Evolutionary conservation across 2,797 vertebrate species (phyloP).

Genomic region (Fringilla coelebs): DNA sequence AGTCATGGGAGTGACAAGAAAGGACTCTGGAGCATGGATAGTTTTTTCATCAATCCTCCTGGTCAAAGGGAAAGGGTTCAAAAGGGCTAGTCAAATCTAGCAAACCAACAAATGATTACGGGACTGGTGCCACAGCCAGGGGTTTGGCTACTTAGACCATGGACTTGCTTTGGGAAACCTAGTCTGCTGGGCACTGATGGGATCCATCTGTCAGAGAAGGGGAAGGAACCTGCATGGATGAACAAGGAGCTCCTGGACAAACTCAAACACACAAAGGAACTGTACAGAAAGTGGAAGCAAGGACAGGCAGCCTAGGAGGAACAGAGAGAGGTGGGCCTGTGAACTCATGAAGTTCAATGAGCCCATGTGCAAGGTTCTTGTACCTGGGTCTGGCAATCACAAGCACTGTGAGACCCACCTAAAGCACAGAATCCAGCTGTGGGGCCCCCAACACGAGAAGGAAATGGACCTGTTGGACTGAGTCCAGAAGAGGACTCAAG

Average conservation of each 20-base stretch:
- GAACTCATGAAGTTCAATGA: neutral
- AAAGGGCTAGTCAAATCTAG: neutral
- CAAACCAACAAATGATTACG: neutral
- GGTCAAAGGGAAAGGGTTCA: neutral
- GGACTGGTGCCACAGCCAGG: fast-evolving
- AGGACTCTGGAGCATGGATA: neutral
- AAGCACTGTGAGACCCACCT: neutral
- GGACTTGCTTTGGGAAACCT: neutral
- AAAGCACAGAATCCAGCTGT: neutral
- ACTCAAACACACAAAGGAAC: neutral
- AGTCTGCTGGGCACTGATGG: neutral
- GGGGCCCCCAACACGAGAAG: neutral
- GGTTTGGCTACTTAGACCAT: neutral
- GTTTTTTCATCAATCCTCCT: neutral
- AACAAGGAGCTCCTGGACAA: neutral
- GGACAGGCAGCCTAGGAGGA: neutral
- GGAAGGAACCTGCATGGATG: neutral
- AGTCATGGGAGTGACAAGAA: neutral
- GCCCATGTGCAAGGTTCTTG: neutral
- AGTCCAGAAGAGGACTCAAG: neutral
- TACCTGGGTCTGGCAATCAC: neutral
- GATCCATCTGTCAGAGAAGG: neutral
- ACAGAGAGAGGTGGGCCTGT: neutral
- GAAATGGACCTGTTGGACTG: neutral
- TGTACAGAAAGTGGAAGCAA: neutral